These are phyloP conservation scores for Enteromius argenteus DNA, from an alignment of 2,797 vertebrate genomes.

Conservation along the genomic window DNA sequence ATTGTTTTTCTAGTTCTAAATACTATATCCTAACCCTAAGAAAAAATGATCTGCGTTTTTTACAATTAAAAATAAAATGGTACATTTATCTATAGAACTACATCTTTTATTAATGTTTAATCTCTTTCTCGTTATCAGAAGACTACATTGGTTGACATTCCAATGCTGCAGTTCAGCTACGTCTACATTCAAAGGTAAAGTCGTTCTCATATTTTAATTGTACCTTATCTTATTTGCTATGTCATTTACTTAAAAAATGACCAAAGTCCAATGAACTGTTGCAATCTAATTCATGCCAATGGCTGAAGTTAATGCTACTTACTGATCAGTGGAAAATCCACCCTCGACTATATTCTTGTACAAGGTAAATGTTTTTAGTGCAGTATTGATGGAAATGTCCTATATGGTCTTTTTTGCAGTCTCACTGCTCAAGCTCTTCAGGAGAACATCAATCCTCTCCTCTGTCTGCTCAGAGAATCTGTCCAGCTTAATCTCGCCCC, in stretches of 20 bases:
- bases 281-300: background rate
- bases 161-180: conserved; percentile 91
- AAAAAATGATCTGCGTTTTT: background rate
- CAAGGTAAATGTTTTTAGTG: background rate
- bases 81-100: background rate
- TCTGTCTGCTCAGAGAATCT: conserved; percentile 90
- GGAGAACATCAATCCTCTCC: conserved; percentile 86
- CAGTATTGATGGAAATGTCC: background rate
- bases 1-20: background rate
- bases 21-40: background rate
- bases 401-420: conserved; percentile 69
- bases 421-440: conserved; percentile 85
- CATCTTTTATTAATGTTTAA: background rate
- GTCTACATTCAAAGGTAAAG: conserved; percentile 90
- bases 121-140: conserved; percentile 74
- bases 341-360: background rate
- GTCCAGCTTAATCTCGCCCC: conserved; percentile 92
- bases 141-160: conserved; percentile 87
- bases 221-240: background rate
- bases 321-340: background rate
- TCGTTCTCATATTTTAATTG: background rate
- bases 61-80: background rate
- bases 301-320: background rate
- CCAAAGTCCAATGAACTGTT: conserved; percentile 1
- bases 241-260: background rate